Percentiles rank a stretch among this genome's conserved stretches.
Evolutionary conservation across 2,888 invertebrate genomes (phyloP).

Genomic region (Drosophila quinaria): DNA sequence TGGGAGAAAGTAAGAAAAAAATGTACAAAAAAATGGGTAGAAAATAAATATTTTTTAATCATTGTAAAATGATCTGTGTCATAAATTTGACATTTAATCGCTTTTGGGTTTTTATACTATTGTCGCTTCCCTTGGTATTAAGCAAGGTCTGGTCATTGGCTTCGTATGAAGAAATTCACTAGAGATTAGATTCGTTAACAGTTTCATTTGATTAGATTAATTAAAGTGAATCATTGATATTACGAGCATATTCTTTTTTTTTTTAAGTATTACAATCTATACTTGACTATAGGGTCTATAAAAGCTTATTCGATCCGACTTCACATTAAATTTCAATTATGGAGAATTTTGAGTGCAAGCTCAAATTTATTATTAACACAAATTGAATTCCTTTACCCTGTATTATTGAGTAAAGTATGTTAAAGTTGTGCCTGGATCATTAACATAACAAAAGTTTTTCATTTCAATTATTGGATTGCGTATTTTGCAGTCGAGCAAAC

Average conservation of each 20-base stretch:
- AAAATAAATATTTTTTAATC: slow-evolving; percentile 43
- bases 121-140: slow-evolving; percentile 34
- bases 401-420: background rate
- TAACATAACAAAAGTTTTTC: background rate
- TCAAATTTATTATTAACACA: slow-evolving; percentile 14
- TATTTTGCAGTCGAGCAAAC: slow-evolving; percentile 4
- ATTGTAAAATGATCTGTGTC: slow-evolving; percentile 73
- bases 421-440: background rate
- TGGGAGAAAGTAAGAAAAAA: slow-evolving; percentile 47
- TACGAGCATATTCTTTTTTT: background rate
- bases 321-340: slow-evolving; percentile 19
- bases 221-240: slow-evolving; percentile 30
- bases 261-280: slow-evolving; percentile 1
- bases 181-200: slow-evolving; percentile 32
- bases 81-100: slow-evolving; percentile 79
- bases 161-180: slow-evolving; percentile 21
- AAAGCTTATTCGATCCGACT: slow-evolving; percentile 14
- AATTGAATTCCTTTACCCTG: slow-evolving; percentile 9
- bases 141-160: slow-evolving; percentile 56
- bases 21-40: slow-evolving; percentile 42
- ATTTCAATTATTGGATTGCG: background rate
- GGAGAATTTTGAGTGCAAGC: slow-evolving; percentile 14
- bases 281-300: background rate
- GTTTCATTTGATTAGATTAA: slow-evolving; percentile 40
- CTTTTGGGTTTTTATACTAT: slow-evolving; percentile 20